Base-by-base conservation (phyloP, 2,888 invertebrate species). In the Acrobasis consociella region DNA sequence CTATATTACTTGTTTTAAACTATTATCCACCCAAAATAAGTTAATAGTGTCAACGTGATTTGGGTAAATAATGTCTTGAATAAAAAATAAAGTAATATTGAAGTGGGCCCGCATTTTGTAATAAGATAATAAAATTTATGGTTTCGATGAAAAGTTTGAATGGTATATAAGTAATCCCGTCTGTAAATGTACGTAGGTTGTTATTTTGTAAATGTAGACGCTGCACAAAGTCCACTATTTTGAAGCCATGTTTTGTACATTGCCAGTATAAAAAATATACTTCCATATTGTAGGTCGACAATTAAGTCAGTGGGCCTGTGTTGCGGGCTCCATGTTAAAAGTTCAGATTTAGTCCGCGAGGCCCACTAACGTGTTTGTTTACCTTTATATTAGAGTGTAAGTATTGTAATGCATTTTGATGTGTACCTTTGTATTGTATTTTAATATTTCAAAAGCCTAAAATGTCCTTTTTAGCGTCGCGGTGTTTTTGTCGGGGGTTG, bases 331-430 rank as follows among this genome's bases (percentile, higher is more conserved):
- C 22, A 22, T 22, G 1, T 22, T 22, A 22, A 22, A 3, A 22
- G 22, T 22, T 22, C 22, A 1, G 22, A 2, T 22, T 1, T 22
- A 2, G 22, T 22, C 22, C 22, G 22, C 22, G 22, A 22, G 22
- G 3, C 22, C 22, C 22, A 22, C 22, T 22, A 22, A 22, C 2
- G 1, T 22, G 3, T 22, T 22, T 22, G 22, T 22, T 22, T 3
- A 22, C 22, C 22, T 22, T 22, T 75, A 65, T 75, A 73, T 70
- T 65, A 67, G 66, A 74, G 65, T 70, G 68, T 82, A 78, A 80
- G 78, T 80, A 75, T 78, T 80, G 75, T 78, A 71, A 74, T 72
- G 77, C 76, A 77, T 80, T 81, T 81, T 68, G 75, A 78, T 76
- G 78, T 78, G 74, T 76, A 72, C 67, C 71, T 76, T 71, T 75